Percentiles rank a stretch among this genome's conserved stretches.
These are phyloP conservation scores for Corythornis cristatus DNA, from an alignment of 2,113 vertebrate species.

Conservation along the genomic window DNA sequence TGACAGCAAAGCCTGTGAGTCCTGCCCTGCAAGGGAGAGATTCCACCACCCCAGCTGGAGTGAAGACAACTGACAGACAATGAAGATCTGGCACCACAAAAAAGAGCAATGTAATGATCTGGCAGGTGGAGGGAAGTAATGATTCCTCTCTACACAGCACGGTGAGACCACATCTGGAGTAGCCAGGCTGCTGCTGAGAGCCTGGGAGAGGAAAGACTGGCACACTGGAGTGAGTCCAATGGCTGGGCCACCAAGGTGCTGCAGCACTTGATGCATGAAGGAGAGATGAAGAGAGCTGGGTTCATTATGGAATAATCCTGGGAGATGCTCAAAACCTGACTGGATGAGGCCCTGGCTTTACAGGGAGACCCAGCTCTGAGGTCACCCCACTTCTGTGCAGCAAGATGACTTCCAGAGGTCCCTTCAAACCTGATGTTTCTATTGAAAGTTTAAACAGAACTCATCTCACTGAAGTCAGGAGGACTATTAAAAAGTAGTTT, in stretches of 20 bases:
- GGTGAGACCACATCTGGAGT: conserved; percentile 6
- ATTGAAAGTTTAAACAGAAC: background rate
- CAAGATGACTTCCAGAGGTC: background rate
- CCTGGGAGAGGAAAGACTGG: conserved; percentile 9
- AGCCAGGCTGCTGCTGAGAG: background rate
- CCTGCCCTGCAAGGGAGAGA: background rate
- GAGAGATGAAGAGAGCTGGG: rapidly evolving
- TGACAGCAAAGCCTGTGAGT: background rate
- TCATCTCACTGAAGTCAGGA: background rate
- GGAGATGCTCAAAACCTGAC: background rate
- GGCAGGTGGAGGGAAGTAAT: conserved; percentile 11
- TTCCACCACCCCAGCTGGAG: background rate
- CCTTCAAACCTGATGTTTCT: background rate
- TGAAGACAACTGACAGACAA: background rate
- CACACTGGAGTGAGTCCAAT: background rate
- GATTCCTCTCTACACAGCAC: background rate
- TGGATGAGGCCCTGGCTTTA: rapidly evolving
- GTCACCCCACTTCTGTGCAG: background rate
- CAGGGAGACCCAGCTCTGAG: background rate
- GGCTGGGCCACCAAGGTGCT: background rate
- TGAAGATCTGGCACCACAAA: conserved; percentile 21
- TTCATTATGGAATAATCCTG: background rate
- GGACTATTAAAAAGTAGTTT: background rate
- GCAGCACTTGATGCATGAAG: background rate
- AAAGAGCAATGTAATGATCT: background rate